Percentiles rank a stretch among this genome's conserved stretches.
phyloP scores from a whole-genome alignment of 35 echinoderm and acorn worm species.

The Acanthaster planci region DNA sequence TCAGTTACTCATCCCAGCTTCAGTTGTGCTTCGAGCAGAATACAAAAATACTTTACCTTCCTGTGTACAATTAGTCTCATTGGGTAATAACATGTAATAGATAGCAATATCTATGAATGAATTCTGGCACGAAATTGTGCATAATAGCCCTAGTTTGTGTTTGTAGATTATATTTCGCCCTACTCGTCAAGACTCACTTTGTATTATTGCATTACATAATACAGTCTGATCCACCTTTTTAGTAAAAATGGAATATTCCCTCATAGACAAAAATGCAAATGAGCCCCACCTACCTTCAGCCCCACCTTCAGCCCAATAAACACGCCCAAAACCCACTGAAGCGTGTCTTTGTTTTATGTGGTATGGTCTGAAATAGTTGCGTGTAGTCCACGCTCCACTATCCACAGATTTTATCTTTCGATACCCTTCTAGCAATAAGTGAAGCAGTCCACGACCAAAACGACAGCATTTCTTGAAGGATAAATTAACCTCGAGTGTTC shows the following conservation, averaged over 20 bases:
- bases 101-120: too few relatives aligned
- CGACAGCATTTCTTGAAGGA: neutral
- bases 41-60: too few relatives aligned
- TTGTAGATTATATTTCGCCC: neutral
- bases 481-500: neutral
- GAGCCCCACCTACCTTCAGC: too few relatives aligned
- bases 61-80: too few relatives aligned
- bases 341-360: neutral
- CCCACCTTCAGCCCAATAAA: too few relatives aligned
- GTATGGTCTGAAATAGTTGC: neutral
- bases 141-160: too few relatives aligned
- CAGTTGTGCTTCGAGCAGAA: too few relatives aligned
- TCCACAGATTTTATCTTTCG: too few relatives aligned
- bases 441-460: neutral
- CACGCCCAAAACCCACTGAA: too few relatives aligned
- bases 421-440: neutral
- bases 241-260: conserved; percentile 1
- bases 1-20: too few relatives aligned
- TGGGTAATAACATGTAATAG: too few relatives aligned
- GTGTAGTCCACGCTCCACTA: neutral
- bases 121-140: too few relatives aligned
- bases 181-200: neutral
- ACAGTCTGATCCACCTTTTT: neutral
- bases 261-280: neutral
- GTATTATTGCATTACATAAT: neutral